Base-by-base conservation (phyloP, 2,797 vertebrate genomes). In the Etheostoma perlongum region DNA sequence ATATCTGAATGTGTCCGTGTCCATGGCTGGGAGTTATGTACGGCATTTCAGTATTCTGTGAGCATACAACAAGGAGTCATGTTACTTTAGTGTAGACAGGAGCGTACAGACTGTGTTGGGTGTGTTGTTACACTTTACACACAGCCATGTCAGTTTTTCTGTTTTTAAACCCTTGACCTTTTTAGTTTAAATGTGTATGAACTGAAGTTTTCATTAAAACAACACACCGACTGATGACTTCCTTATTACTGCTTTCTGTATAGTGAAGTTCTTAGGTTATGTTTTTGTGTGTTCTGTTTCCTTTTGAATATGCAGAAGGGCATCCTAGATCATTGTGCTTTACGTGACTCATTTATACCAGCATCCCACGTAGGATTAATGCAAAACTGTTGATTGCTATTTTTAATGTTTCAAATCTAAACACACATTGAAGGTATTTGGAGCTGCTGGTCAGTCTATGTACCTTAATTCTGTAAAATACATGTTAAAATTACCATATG, bases 361-460 rank as follows among this genome's bases (percentile, higher is more conserved):
- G 58, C 72, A 73, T 67, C 66, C 57, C 54, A n/a, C 83, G 73
- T 84, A 77, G 79, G 63, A 77, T 48, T 64, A 42, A 82, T 67
- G 36, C 66, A 80, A 80, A 83, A 80, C 15, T 78, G 62, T 81
- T 84, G 83, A 82, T 84, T 85, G 69, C 67, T 86, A 44, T 79
- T 85, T 78, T 84, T 89, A 66, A 82, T 81, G 63, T 90, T 89
- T 85, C 59, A 84, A 79, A 88, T 81, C 54, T 67, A 71, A 89
- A 89, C 49, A 82, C 60, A 85, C 85, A 86, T 91, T 86, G 82
- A 90, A 91, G 91, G 93, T 95, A 92, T 94, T 93, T 95, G 71
- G 91, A 95, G 89, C 95, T 97, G 96, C 96, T 95, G 95, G 96
- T 86, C 96, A 96, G 95, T 96, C 94, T 94, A 74, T 86, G 71